Percentiles rank a stretch among this genome's conserved stretches.
phyloP scores from a whole-genome alignment of 2,797 vertebrate genomes.

The Cercopithecus neglectus region DNA sequence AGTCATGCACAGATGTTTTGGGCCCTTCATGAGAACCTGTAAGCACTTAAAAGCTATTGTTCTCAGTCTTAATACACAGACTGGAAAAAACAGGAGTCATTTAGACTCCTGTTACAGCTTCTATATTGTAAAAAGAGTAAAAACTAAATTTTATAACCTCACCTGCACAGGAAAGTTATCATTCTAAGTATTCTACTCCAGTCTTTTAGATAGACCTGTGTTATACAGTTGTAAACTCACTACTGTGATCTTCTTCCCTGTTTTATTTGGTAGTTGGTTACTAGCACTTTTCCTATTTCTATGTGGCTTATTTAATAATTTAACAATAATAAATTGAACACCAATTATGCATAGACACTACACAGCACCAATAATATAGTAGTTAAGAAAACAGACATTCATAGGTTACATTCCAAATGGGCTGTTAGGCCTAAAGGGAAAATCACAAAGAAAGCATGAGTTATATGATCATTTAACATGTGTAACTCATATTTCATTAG shows the following conservation, averaged over 20 bases:
- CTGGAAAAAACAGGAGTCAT: not conserved
- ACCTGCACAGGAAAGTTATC: not conserved
- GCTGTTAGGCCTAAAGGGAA: not conserved
- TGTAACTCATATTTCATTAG: not conserved
- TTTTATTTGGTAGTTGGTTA: not conserved
- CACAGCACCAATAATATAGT: not conserved
- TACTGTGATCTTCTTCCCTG: not conserved
- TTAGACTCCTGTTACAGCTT: not conserved
- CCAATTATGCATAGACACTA: not conserved
- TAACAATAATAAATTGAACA: not conserved
- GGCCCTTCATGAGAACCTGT: not conserved
- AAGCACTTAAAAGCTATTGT: not conserved
- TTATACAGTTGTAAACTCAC: not conserved
- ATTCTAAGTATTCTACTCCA: not conserved
- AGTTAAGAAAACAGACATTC: not conserved
- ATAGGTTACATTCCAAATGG: not conserved
- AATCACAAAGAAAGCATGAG: not conserved
- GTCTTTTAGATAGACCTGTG: not conserved
- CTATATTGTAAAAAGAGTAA: not conserved
- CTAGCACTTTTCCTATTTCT: not conserved
- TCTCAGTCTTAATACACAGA: not conserved
- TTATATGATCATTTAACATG: not conserved
- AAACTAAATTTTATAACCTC: not conserved
- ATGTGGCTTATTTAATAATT: not conserved
- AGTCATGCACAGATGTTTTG: not conserved